These are phyloP conservation scores for Sander lucioperca DNA, from an alignment of 2,113 vertebrate species.

Conservation along the genomic window DNA sequence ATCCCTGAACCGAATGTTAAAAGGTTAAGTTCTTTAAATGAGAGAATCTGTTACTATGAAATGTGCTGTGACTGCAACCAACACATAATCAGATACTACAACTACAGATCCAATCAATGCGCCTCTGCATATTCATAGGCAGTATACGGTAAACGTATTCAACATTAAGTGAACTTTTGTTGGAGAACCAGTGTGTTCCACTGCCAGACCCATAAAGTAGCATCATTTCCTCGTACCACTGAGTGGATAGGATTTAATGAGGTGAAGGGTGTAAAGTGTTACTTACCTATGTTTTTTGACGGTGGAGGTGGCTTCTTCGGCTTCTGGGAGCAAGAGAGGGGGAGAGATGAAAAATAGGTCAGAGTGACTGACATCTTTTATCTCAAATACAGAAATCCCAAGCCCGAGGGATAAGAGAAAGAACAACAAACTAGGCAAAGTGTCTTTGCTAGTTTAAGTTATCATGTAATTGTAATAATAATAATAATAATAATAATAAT, in stretches of 20 bases:
- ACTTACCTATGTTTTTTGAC: conserved; percentile 72
- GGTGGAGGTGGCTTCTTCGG: conserved; percentile 77
- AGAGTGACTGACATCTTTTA: background rate
- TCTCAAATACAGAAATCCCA: background rate
- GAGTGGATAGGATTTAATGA: background rate
- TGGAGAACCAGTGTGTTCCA: background rate
- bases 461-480: too few species aligned
- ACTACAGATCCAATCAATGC: background rate
- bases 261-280: background rate
- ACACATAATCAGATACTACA: background rate
- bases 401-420: background rate
- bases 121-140: background rate
- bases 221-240: background rate
- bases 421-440: background rate
- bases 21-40: background rate
- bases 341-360: conserved; percentile 18
- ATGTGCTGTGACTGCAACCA: background rate
- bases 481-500: too few species aligned
- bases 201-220: background rate
- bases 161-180: background rate
- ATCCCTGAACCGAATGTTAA: too few species aligned
- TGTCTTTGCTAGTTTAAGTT: too few species aligned
- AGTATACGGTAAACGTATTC: background rate
- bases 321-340: conserved; percentile 59
- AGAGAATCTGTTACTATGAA: background rate